Base-by-base conservation (phyloP, 2,888 invertebrate genomes). In the Ormyrus thymus region DNA sequence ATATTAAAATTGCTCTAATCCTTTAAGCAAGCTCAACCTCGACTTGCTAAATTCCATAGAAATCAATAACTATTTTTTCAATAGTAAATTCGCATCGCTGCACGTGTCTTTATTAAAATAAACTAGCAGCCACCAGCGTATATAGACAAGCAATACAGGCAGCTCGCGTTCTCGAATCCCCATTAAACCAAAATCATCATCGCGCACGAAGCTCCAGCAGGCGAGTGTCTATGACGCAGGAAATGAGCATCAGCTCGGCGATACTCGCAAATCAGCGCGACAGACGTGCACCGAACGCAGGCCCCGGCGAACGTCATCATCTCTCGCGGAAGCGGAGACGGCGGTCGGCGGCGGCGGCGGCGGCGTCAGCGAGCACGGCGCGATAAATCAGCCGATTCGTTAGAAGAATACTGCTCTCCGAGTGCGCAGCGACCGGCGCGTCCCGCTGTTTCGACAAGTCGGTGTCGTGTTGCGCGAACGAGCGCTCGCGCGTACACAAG, bases 381-480 rank as follows among this genome's bases (percentile, higher is more conserved):
- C 58, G 81, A 86, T 85, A 87, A 88, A 87, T 87, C 86, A 85
- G 78, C 78, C 82, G 83, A 86, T 86, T 86, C 84, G 84, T 85
- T 84, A 85, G 84, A 83, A 83, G 84, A 84, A 84, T 85, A 43
- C 64, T 55, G 15, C 15, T 50, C 43, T 15, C 45, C 11, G 1
- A 45, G 6, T 2, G 10, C 6, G 58, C 10, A 10, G n/a, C 56
- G n/a, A n/a, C 7, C 7, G 62, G 62, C n/a, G 9, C 50, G 69
- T 61, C 75, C 66, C 61, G 75, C 85, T 86, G 84, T 85, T 86
- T 84, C 84, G 82, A 86, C 85, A 85, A 86, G 85, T 76, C 81
- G 84, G 84, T 85, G 84, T 86, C 85, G 83, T 85, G 85, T 87
- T 86, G 58, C 64, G 69, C 83, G 82, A 83, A 82, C 81, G 83